Evolutionary conservation across 2,888 invertebrate genomes (phyloP).

Genomic region (Scaptodrosophila latifasciaeformis): DNA sequence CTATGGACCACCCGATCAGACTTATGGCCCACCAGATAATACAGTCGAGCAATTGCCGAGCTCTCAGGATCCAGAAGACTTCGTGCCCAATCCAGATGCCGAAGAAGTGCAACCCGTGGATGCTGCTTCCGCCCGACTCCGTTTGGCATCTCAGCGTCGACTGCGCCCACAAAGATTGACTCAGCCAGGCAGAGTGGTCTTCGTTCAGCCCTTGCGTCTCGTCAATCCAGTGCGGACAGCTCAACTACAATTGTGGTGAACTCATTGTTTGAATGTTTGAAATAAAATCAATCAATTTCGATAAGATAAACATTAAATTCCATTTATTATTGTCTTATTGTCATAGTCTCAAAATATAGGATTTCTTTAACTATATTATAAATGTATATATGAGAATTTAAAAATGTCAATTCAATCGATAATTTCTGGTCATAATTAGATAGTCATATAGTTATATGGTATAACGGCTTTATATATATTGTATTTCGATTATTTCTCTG

Average conservation of each 20-base stretch:
- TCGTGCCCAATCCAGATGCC: slow-evolving; percentile 44
- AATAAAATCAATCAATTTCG: not conserved
- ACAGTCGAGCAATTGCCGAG: slow-evolving; percentile 32
- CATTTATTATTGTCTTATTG: slow-evolving; percentile 58
- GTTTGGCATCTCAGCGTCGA: slow-evolving; percentile 2
- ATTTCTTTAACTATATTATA: not conserved
- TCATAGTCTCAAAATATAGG: slow-evolving; percentile 37
- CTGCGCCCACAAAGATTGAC: slow-evolving; percentile 5
- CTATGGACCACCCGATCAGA: slow-evolving; percentile 28
- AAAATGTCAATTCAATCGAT: too few species aligned
- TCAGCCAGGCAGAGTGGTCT: not conserved
- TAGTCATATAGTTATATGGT: too few species aligned
- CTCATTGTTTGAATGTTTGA: not conserved
- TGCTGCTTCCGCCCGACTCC: slow-evolving; percentile 6
- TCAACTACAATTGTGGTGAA: slow-evolving; percentile 9
- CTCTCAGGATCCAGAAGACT: slow-evolving; percentile 27
- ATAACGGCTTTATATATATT: too few species aligned
- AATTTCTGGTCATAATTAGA: too few species aligned
- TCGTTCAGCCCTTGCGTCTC: not conserved
- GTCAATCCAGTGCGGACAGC: not conserved
- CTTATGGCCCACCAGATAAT: slow-evolving; percentile 32
- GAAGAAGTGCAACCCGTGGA: slow-evolving; percentile 44
- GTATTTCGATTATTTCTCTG: too few species aligned
- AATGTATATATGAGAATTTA: not conserved
- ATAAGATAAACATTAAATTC: slow-evolving; percentile 53